A percentile compares a stretch with the other conserved stretches of the same genome.
Evolutionary conservation across 2,113 vertebrate genomes (phyloP).

Genomic region (Notiomystis cincta): DNA sequence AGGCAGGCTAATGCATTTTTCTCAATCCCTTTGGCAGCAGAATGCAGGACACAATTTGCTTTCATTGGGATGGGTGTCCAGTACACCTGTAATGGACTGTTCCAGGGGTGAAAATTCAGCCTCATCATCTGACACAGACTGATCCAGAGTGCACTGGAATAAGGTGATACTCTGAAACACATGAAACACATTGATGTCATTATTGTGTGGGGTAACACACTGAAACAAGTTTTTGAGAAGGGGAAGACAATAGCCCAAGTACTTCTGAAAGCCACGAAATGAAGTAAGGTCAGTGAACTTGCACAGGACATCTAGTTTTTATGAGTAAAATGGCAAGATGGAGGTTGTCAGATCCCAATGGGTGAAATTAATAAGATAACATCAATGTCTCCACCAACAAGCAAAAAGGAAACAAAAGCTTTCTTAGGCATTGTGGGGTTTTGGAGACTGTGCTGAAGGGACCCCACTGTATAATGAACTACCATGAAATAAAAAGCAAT

Average conservation of each 20-base stretch:
- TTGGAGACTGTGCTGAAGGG: not conserved
- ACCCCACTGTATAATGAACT: not conserved
- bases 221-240: not conserved
- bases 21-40: not conserved
- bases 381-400: not conserved
- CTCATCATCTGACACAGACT: not conserved
- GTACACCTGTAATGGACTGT: not conserved
- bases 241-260: not conserved
- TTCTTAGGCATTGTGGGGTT: not conserved
- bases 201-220: not conserved
- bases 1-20: not conserved
- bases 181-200: not conserved
- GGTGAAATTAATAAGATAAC: not conserved
- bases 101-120: not conserved
- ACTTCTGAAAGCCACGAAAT: not conserved
- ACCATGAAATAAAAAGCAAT: not conserved
- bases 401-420: not conserved
- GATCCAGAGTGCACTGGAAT: not conserved
- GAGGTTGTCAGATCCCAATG: not conserved
- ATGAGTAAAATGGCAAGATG: not conserved
- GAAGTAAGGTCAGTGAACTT: not conserved
- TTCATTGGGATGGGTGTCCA: not conserved
- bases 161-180: not conserved
- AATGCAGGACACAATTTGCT: not conserved
- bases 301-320: not conserved